Percentiles rank a stretch among this genome's conserved stretches.
phyloP scores from a whole-genome alignment of 2,797 vertebrate species.

The Lycodopsis pacificus region DNA sequence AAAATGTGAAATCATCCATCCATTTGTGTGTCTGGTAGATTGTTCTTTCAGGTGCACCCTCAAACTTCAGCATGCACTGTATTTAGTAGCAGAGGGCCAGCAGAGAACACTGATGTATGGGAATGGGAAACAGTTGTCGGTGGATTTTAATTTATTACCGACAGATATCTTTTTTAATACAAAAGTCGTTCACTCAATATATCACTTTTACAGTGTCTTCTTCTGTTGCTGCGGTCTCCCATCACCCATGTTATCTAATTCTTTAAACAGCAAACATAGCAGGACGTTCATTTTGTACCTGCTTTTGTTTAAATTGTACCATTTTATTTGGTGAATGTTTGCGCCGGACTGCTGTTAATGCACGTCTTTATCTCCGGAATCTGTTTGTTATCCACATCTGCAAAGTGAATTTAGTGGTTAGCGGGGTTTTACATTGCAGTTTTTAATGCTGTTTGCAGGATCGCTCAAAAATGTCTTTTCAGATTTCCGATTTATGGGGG shows the following conservation, averaged over 20 bases:
- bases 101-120: background rate
- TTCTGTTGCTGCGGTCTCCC: background rate
- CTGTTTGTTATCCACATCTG: constrained; percentile 1
- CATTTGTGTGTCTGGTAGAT: background rate
- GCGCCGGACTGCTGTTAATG: background rate
- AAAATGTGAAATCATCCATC: background rate
- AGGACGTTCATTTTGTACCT: background rate
- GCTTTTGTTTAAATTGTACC: background rate
- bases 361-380: too few species aligned
- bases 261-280: background rate
- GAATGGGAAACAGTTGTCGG: background rate
- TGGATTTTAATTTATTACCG: constrained; percentile 1
- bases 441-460: background rate
- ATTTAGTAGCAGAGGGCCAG: background rate
- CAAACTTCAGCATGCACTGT: background rate
- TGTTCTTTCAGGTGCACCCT: background rate
- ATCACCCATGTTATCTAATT: background rate
- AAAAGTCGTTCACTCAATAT: background rate
- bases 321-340: background rate
- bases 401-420: background rate
- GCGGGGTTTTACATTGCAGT: background rate
- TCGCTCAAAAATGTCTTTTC: background rate
- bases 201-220: background rate
- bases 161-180: background rate
- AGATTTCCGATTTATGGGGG: background rate